phyloP scores from a whole-genome alignment of 2,113 vertebrate species.

The Poeciliopsis prolifica region DNA sequence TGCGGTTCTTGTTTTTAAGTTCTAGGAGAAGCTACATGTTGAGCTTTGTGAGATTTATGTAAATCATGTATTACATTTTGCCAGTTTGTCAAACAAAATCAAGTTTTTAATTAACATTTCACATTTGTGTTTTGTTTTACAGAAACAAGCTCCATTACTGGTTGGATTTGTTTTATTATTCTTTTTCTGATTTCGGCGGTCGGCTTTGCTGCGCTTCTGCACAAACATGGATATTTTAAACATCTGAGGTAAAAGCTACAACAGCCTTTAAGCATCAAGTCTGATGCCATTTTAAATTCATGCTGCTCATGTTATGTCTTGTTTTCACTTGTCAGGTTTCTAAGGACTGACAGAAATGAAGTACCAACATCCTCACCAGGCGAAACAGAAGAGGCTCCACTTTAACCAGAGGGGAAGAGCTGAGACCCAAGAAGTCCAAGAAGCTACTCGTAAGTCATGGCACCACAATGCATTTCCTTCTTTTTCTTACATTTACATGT shows the following conservation, averaged over 20 bases:
- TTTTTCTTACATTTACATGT: background rate
- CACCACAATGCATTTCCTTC: background rate
- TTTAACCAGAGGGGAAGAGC: background rate
- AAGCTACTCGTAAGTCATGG: background rate
- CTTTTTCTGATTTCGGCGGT: background rate
- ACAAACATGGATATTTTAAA: background rate
- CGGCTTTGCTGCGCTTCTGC: background rate
- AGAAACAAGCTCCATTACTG: background rate
- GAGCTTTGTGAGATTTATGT: background rate
- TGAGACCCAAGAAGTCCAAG: background rate
- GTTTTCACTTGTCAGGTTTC: background rate
- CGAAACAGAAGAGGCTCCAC: too few species aligned
- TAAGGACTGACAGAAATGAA: background rate
- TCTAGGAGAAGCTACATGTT: background rate
- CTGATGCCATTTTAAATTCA: background rate
- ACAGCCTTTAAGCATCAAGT: background rate
- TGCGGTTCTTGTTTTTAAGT: background rate
- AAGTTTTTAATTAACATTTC: background rate
- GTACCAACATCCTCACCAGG: background rate
- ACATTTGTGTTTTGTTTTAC: constrained; percentile 2
- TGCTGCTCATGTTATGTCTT: background rate
- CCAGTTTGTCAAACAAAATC: background rate
- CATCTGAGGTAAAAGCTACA: background rate
- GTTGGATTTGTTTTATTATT: constrained; percentile 14
- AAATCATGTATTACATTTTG: background rate